These are phyloP conservation scores for Iphiclides podalirius DNA, from an alignment of 2,888 invertebrate species.

Conservation along the genomic window DNA sequence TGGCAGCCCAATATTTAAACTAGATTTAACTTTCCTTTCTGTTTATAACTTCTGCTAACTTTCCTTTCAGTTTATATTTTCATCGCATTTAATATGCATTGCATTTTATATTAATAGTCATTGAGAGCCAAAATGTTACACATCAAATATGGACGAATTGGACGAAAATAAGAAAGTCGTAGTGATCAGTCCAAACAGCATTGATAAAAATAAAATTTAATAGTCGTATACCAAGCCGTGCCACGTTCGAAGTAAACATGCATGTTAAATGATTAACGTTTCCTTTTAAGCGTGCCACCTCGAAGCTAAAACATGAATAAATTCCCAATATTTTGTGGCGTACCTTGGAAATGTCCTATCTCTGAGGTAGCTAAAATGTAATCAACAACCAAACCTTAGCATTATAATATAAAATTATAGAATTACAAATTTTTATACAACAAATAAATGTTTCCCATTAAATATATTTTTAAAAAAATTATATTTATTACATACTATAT, in stretches of 20 bases:
- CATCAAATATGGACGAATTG: too few relatives aligned
- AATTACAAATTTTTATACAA: constrained; percentile 26
- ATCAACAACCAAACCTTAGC: constrained; percentile 47
- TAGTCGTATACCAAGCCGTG: constrained; percentile 52
- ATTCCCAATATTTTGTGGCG: constrained; percentile 59
- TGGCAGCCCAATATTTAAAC: too few relatives aligned
- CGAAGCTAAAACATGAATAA: constrained; percentile 64
- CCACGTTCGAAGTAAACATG: constrained; percentile 57
- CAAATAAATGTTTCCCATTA: too few relatives aligned
- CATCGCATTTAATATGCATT: too few relatives aligned
- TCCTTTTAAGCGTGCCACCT: constrained; percentile 68
- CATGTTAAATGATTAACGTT: constrained; percentile 40
- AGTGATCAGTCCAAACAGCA: too few relatives aligned
- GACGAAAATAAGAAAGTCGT: too few relatives aligned
- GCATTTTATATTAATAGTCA: too few relatives aligned
- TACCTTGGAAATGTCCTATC: constrained; percentile 97
- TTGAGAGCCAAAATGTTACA: too few relatives aligned
- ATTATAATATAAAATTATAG: constrained; percentile 12
- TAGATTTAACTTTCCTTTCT: too few relatives aligned
- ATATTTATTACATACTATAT: constrained; percentile 23
- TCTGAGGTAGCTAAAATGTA: constrained; percentile 89
- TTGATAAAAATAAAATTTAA: constrained; percentile 18
- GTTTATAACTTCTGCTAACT: too few relatives aligned
- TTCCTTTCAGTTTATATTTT: too few relatives aligned
- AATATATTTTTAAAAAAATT: too few relatives aligned